Evolutionary conservation across 2,113 vertebrate species (phyloP), one percentile per base, ranked within the genome.

Genomic region (Lethenteron camtschaticum): DNA sequence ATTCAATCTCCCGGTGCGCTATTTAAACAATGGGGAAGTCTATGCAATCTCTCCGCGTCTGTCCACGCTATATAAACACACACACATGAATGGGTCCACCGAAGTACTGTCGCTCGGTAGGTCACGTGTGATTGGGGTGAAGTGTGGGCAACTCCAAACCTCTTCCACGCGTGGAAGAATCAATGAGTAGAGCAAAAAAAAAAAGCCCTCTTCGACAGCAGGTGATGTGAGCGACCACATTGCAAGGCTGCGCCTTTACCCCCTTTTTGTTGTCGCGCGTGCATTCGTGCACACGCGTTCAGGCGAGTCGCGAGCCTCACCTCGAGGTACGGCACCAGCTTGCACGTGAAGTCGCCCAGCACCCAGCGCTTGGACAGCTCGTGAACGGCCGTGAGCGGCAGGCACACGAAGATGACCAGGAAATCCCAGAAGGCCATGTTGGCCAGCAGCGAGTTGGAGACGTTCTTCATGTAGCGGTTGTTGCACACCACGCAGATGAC

Each of bases 341-440:
- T 95, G 81, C 94, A 97, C 18, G 90, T 88, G 75, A 95, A 85
- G 72, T 91, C 87, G 13, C 92, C 94, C 72, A 97, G 80, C 72
- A 97, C 83, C 90, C 89, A 96, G 75, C 84, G 84, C 77, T 88
- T 88, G 69, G 89, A 92, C 72, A 97, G 83, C 75, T 86, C 85
- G 68, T 94, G 91, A 71, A 96, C 95, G 73, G 90, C 81, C 70
- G 96, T 91, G 14, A 97, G 79, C 2, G 94, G 94, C 72, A 97
- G 78, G 73, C 94, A 96, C 81, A 96, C 90, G 78, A 97, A 96
- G 77, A 92, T 76, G 72, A 90, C 80, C 58, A 88, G 73, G 73
- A 97, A 97, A 75, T 97, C 94, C 94, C 94, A 97, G 74, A 97
- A 85, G 58, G 94, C 94, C 71, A 97, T 78, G 76, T 88, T 97